Percentiles rank a stretch among this genome's conserved stretches.
Evolutionary conservation across 2,113 vertebrate genomes (phyloP).

Genomic region (Thinocorus orbignyianus): DNA sequence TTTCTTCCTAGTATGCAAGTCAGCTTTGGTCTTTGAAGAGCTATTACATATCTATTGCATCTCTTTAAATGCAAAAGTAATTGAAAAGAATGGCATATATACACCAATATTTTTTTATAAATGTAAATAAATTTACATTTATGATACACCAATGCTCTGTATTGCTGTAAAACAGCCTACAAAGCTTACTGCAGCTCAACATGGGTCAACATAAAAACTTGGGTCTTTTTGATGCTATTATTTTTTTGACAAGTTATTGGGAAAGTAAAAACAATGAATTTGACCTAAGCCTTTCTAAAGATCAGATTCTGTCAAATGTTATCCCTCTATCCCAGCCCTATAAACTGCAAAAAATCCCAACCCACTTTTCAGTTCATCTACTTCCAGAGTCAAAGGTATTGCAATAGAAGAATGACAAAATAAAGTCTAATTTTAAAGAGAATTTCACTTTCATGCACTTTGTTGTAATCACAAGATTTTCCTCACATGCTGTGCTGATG

Average conservation of each 20-base stretch:
- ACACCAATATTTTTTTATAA: background rate
- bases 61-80: background rate
- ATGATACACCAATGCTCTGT: background rate
- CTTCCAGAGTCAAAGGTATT: background rate
- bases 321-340: background rate
- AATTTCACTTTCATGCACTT: background rate
- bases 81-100: background rate
- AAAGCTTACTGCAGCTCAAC: background rate
- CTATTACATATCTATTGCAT: background rate
- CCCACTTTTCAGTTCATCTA: background rate
- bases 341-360: background rate
- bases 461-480: background rate
- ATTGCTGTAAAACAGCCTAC: background rate
- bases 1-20: background rate
- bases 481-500: background rate
- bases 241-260: background rate
- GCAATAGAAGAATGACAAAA: background rate
- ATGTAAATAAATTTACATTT: background rate
- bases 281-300: background rate
- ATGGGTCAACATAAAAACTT: background rate
- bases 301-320: background rate
- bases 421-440: background rate
- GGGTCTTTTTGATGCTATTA: too few relatives aligned
- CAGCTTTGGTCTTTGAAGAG: background rate
- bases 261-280: background rate